Evolutionary conservation across 2,797 vertebrate species (phyloP).

Genomic region (Pangasius mekongensis): DNA sequence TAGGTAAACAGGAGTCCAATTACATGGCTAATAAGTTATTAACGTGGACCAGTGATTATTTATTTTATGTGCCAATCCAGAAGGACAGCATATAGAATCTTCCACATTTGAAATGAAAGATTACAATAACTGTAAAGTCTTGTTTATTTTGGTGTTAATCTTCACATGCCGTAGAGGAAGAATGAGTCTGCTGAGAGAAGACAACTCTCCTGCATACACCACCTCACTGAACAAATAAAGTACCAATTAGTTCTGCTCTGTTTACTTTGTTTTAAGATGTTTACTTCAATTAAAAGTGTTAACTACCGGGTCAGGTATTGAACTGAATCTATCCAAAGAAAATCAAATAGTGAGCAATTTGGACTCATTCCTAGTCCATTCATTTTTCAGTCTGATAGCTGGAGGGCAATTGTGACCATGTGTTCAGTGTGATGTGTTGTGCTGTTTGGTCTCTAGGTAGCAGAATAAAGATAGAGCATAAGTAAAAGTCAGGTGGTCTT

Average conservation of each 20-base stretch:
- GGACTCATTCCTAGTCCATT: neutral
- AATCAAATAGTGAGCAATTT: conserved; percentile 1
- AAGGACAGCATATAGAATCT: neutral
- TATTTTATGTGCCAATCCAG: neutral
- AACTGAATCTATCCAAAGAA: neutral
- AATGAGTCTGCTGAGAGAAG: conserved; percentile 29
- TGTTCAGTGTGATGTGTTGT: conserved; percentile 55
- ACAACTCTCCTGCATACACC: conserved; percentile 19
- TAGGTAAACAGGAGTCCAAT: neutral
- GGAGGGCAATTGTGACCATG: neutral
- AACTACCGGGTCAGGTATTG: conserved; percentile 23
- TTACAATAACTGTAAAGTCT: neutral
- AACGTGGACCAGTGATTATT: neutral
- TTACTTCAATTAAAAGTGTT: conserved; percentile 45
- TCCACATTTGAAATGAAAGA: conserved; percentile 7
- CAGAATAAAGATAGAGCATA: conserved; percentile 70
- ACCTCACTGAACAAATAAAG: conserved; percentile 39
- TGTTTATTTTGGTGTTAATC: conserved; percentile 30
- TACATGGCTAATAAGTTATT: neutral
- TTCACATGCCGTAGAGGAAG: conserved; percentile 17
- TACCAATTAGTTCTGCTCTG: conserved; percentile 45
- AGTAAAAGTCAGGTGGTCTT: neutral
- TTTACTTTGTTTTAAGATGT: conserved; percentile 40
- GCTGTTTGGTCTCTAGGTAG: conserved; percentile 74
- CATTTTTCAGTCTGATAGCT: neutral